A percentile compares a stretch with the other conserved stretches of the same genome.
Evolutionary conservation across 2,113 vertebrate species (phyloP).

Genomic region (Enhydra lutris): DNA sequence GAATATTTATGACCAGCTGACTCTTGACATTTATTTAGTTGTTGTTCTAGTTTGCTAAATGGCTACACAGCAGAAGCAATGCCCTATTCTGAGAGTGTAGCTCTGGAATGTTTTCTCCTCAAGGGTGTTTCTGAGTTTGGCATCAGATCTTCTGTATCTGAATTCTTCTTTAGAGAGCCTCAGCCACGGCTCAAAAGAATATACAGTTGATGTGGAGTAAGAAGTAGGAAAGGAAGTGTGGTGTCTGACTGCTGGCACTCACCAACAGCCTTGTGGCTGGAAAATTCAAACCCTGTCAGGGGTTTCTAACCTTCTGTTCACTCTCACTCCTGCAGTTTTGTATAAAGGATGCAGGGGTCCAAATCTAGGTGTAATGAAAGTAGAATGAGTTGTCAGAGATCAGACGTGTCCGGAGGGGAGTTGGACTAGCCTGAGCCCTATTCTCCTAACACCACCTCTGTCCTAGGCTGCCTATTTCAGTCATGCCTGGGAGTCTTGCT

Average conservation of each 20-base stretch:
- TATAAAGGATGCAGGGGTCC: background rate
- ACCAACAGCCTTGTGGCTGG: no score
- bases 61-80: background rate
- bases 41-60: background rate
- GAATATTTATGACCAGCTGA: background rate
- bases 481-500: background rate
- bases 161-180: background rate
- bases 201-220: background rate
- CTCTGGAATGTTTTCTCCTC: background rate
- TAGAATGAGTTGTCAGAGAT: accelerated
- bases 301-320: background rate
- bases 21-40: background rate
- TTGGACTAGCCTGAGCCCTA: accelerated
- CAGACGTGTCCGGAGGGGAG: background rate
- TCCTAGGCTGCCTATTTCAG: background rate
- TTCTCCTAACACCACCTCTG: background rate
- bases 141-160: background rate
- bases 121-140: background rate
- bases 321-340: background rate
- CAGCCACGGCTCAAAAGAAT: no score
- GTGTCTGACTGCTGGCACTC: background rate
- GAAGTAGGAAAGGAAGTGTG: background rate
- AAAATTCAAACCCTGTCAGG: background rate
- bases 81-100: background rate
- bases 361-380: background rate